phyloP scores from a whole-genome alignment of 2,888 invertebrate genomes.

The Protula sp. region DNA sequence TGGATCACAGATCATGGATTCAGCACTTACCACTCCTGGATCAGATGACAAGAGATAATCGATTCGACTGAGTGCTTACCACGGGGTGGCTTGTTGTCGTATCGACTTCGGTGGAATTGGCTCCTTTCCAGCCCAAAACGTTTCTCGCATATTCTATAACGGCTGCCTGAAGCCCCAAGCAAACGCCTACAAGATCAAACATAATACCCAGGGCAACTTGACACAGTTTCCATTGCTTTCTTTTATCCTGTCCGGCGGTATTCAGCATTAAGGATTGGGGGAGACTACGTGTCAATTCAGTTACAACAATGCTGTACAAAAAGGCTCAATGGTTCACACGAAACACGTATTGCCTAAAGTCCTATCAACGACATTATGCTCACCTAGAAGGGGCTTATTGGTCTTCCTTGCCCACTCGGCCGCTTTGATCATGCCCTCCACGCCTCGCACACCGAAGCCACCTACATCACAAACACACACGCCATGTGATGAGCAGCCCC shows the following conservation, averaged over 20 bases:
- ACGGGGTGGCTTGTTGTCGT: conserved; percentile 70
- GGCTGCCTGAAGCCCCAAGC: conserved; percentile 94
- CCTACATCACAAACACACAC: too few species aligned
- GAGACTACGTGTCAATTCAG: too few species aligned
- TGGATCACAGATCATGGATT: too few species aligned
- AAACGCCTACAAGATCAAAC: conserved; percentile 61
- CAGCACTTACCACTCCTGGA: too few species aligned
- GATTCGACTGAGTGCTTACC: conserved; percentile 54
- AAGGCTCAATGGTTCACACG: too few species aligned
- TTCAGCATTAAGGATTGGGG: too few species aligned
- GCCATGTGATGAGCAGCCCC: too few species aligned
- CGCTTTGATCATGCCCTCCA: conserved; percentile 92
- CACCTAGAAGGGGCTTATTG: conserved; percentile 82
- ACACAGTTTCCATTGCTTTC: neutral
- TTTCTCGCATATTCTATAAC: conserved; percentile 92
- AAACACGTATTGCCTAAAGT: too few species aligned
- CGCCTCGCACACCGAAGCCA: conserved; percentile 92
- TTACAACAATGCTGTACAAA: too few species aligned
- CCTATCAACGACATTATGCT: too few species aligned
- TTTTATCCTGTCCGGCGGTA: too few species aligned
- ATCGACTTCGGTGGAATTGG: conserved; percentile 82
- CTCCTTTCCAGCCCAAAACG: conserved; percentile 69
- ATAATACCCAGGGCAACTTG: neutral
- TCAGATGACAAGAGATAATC: too few species aligned
- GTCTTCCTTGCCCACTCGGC: conserved; percentile 88